phyloP scores from a whole-genome alignment of 2,888 invertebrate species.

The Erebia palarica region DNA sequence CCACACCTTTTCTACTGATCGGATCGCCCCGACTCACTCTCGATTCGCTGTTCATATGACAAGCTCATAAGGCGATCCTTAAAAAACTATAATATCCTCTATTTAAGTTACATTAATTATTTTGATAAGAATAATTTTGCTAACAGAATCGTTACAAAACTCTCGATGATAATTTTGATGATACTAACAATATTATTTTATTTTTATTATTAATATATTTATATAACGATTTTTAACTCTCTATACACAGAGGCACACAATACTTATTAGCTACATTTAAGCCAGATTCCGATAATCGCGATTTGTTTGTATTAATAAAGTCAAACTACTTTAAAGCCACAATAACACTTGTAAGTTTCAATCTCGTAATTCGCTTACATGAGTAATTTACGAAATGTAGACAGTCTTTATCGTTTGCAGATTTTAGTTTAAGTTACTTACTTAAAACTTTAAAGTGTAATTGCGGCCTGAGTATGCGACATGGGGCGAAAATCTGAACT shows the following conservation, averaged over 20 bases:
- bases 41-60: slow-evolving; percentile 10
- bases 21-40: neutral
- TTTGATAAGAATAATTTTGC: slow-evolving; percentile 34
- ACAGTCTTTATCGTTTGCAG: too few species aligned
- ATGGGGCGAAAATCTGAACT: neutral
- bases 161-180: slow-evolving; percentile 25
- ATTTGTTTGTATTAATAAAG: neutral
- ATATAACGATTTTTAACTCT: slow-evolving; percentile 55
- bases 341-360: too few species aligned
- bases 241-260: slow-evolving; percentile 81
- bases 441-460: neutral
- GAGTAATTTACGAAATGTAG: too few species aligned
- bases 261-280: slow-evolving; percentile 55
- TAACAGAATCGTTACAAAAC: slow-evolving; percentile 25
- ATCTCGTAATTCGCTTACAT: too few species aligned
- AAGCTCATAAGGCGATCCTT: slow-evolving; percentile 55
- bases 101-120: slow-evolving; percentile 33
- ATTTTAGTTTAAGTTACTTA: too few species aligned
- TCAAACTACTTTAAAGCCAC: neutral
- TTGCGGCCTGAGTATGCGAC: neutral
- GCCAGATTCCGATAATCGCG: slow-evolving; percentile 14
- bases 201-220: slow-evolving; percentile 48
- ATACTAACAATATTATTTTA: slow-evolving; percentile 33
- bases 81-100: slow-evolving; percentile 57
- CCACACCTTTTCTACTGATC: too few species aligned